Percentiles rank a stretch among this genome's conserved stretches.
Evolutionary conservation across 1,140 invertebrate species (phyloP).

Genomic region (Trialeurodes vaporariorum): DNA sequence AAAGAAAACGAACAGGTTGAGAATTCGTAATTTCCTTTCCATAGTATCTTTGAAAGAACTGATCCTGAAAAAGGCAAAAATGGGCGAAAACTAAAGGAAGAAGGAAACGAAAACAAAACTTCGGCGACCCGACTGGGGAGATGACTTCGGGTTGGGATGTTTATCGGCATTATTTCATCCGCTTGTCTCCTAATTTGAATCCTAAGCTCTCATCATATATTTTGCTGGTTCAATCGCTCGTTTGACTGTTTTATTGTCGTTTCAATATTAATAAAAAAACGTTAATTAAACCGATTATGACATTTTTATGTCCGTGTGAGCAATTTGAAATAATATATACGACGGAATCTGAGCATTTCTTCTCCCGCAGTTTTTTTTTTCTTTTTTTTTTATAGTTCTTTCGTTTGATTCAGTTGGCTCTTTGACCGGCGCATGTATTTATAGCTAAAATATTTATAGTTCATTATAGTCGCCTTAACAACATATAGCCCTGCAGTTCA

Average conservation of each 20-base stretch:
- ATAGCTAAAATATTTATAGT: slow-evolving; percentile 1
- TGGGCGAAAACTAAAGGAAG: too few species aligned
- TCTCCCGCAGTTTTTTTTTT: neutral
- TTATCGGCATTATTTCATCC: too few species aligned
- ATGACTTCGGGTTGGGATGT: too few species aligned
- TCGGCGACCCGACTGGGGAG: too few species aligned
- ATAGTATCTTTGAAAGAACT: too few species aligned
- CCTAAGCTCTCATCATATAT: neutral
- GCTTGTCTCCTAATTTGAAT: neutral
- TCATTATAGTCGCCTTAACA: neutral
- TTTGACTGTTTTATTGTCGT: neutral
- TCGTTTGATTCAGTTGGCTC: neutral
- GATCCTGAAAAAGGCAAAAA: too few species aligned
- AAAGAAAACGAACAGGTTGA: too few species aligned
- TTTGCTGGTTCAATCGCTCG: neutral
- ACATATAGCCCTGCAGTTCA: neutral
- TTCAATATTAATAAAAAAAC: neutral
- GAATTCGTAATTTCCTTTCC: too few species aligned
- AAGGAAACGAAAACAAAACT: too few species aligned
- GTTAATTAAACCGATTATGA: neutral
- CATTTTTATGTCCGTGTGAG: neutral
- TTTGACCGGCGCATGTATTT: neutral
- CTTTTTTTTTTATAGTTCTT: neutral
- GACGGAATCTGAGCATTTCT: neutral
- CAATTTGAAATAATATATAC: neutral